Conservation (phyloP, 1,140 invertebrate species). For the Aphaenogaster rudis region DNA sequence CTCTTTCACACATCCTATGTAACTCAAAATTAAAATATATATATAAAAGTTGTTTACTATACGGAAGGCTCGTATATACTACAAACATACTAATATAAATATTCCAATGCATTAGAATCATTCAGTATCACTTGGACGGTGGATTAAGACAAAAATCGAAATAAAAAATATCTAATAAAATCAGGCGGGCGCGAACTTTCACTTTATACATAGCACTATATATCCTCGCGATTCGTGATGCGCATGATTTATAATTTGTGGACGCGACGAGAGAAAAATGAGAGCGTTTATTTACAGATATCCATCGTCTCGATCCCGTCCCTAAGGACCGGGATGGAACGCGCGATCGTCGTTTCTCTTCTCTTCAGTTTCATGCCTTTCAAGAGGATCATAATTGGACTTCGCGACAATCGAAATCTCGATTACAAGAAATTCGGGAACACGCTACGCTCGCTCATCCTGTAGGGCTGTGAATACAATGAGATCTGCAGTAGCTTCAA, state of each 20-base stretch:
- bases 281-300: conserved; percentile 17
- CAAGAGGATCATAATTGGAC: conserved; percentile 53
- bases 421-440: conserved; percentile 57
- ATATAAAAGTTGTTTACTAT: conserved; percentile 9
- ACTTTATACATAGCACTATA: background rate
- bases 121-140: background rate
- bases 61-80: conserved; percentile 18
- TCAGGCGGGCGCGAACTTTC: background rate
- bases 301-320: background rate
- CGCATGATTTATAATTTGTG: background rate
- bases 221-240: background rate
- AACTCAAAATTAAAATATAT: conserved; percentile 13
- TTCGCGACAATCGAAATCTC: conserved; percentile 53
- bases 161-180: conserved; percentile 24
- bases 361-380: conserved; percentile 75
- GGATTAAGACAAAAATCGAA: conserved; percentile 7
- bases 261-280: background rate
- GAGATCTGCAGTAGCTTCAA: conserved; percentile 70
- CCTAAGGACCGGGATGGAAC: background rate
- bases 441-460: conserved; percentile 66
- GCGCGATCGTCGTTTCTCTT: background rate
- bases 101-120: conserved; percentile 23
- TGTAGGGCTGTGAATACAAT: conserved; percentile 66
- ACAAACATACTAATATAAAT: conserved; percentile 29
- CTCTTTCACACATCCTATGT: background rate